Conservation (phyloP, 2,888 invertebrate species). For the Acleris sparsana region DNA sequence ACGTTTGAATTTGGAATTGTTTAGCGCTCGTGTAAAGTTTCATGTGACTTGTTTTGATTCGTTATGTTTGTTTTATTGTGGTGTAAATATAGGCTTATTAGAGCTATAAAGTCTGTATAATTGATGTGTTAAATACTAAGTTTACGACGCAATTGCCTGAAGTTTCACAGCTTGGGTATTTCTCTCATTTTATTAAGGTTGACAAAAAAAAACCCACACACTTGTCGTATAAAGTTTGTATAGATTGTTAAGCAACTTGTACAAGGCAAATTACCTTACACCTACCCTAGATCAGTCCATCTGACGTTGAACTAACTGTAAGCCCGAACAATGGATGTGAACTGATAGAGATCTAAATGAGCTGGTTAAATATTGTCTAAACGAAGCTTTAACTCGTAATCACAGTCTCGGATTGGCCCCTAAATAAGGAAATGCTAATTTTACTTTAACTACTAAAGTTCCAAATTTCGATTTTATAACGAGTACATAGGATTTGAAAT, state of each 20-base stretch:
- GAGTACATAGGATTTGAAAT: constrained; percentile 7
- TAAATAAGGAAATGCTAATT: constrained; percentile 34
- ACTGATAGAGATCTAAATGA: constrained; percentile 59
- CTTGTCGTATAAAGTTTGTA: background rate
- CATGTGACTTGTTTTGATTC: constrained; percentile 23
- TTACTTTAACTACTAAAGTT: constrained; percentile 13
- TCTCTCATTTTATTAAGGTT: no score
- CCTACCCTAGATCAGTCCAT: constrained; percentile 30
- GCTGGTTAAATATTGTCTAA: constrained; percentile 55
- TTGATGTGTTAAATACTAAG: no score
- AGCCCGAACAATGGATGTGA: constrained; percentile 54
- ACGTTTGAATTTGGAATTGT: constrained; percentile 25
- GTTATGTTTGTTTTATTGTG: constrained; percentile 7
- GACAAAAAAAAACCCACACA: no score
- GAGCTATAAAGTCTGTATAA: background rate
- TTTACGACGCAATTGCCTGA: no score
- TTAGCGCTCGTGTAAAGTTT: constrained; percentile 30
- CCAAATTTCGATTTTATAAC: constrained; percentile 11
- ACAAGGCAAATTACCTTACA: constrained; percentile 28
- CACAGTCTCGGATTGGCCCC: constrained; percentile 34
- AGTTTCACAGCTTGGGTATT: no score
- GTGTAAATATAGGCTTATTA: background rate
- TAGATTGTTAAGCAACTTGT: background rate
- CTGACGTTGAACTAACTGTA: constrained; percentile 36
- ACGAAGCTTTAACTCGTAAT: constrained; percentile 45